Evolutionary conservation across 2,113 vertebrate genomes (phyloP).

Genomic region (Sander vitreus): DNA sequence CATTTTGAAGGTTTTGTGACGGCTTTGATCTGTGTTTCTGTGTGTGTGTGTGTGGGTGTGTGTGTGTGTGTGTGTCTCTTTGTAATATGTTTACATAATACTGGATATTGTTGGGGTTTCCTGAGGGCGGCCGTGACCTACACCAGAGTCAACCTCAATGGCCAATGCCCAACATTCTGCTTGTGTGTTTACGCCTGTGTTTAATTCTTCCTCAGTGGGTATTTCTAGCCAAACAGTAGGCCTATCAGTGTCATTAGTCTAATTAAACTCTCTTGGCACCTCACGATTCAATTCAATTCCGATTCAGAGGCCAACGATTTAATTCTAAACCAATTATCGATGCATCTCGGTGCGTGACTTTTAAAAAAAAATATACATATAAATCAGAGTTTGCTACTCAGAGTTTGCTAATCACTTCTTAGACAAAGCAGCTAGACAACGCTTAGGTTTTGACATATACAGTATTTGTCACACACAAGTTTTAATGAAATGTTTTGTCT

Average conservation of each 20-base stretch:
- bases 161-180: background rate
- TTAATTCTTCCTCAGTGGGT: slow-evolving; percentile 21
- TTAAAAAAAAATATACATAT: too few relatives aligned
- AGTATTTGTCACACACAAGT: too few relatives aligned
- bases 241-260: slow-evolving; percentile 12
- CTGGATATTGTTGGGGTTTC: background rate
- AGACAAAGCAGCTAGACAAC: too few relatives aligned
- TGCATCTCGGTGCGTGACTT: too few relatives aligned
- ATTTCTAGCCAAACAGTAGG: slow-evolving; percentile 15
- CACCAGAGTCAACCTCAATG: background rate
- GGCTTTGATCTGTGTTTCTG: slow-evolving; percentile 21
- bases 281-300: too few relatives aligned
- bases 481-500: too few relatives aligned
- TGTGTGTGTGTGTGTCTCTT: background rate
- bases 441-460: too few relatives aligned
- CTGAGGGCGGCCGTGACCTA: background rate
- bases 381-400: too few relatives aligned
- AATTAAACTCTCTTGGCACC: background rate
- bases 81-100: background rate
- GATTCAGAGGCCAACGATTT: too few relatives aligned
- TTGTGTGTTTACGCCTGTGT: slow-evolving; percentile 15
- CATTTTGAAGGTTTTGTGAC: background rate
- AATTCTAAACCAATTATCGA: too few relatives aligned
- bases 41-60: slow-evolving; percentile 19
- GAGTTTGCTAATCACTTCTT: too few relatives aligned